These are phyloP conservation scores for Myripristis murdjan DNA, from an alignment of 2,797 vertebrate species.

Conservation along the genomic window DNA sequence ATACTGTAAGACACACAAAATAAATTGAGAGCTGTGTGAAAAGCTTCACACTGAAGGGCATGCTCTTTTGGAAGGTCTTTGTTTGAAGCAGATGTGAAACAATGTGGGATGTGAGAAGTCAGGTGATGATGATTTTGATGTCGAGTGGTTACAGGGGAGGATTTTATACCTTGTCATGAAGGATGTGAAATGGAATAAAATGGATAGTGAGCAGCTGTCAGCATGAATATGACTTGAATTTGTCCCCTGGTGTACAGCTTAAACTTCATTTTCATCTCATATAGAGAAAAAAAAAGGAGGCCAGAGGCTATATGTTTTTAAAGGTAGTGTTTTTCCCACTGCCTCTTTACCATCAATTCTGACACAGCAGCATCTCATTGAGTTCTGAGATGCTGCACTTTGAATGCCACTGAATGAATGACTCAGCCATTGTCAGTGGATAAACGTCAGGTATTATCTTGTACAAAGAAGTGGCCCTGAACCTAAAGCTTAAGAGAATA, in stretches of 20 bases:
- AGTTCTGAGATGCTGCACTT: constrained; percentile 3
- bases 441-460: constrained; percentile 11
- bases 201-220: constrained; percentile 42
- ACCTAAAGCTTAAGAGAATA: constrained; percentile 20
- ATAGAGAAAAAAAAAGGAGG: constrained; percentile 5
- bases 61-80: too few species aligned
- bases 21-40: constrained; percentile 1
- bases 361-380: constrained; percentile 7
- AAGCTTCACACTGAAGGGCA: too few species aligned
- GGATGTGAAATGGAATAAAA: constrained; percentile 43
- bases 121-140: constrained; percentile 9
- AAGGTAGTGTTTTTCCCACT: constrained; percentile 10
- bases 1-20: constrained; percentile 6
- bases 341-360: background rate
- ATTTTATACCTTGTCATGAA: constrained; percentile 23
- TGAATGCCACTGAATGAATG: constrained; percentile 21
- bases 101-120: background rate
- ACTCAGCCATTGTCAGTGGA: constrained; percentile 35
- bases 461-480: constrained; percentile 16
- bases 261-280: constrained; percentile 45
- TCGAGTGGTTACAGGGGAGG: constrained; percentile 28
- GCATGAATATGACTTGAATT: constrained; percentile 28
- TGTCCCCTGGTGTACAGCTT: constrained; percentile 16
- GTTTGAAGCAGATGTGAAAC: constrained; percentile 32
- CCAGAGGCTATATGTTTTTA: constrained; percentile 22